Base-by-base conservation (phyloP, 2,888 invertebrate genomes). In the Lasioglossum lativentre region DNA sequence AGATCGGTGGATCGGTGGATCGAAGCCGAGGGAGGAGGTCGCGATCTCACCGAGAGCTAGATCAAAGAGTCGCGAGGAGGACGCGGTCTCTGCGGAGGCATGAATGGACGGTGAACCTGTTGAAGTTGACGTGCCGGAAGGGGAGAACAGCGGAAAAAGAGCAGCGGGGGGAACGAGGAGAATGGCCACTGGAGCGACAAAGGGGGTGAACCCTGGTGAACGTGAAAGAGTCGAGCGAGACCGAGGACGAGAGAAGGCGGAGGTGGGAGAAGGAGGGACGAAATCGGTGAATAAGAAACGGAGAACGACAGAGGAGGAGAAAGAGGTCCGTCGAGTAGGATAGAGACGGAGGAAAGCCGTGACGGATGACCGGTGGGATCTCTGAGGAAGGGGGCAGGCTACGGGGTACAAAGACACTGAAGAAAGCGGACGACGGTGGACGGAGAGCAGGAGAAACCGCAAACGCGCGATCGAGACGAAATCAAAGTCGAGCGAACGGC, bases 101-200 rank as follows among this genome's bases (percentile, higher is more conserved):
- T 93, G 91, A 93, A 93, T 93, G 93, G 91, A 93, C 90, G 91
- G 92, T 90, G 91, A 92, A 93, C 92, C 92, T 92, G 92, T 89
- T 86, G 87, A 81, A 85, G 90, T 87, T 80, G 83, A 84, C 85
- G 89, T 83, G 87, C 82, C 86, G 85, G 83, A 81, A 70, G 79
- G 56, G 80, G 87, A 70, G 82, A 78, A 79, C 79, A 47, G 68
- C 80, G 45, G 82, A 68, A 71, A 75, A 79, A 78, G 81, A 70
- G 75, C 73, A 79, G 63, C 81, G 77, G 45, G 73, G 71, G 74
- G 66, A 75, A 75, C 45, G 47, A 73, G 40, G 86, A 86, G 85
- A 84, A 76, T 52, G 76, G 76, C 19, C 63, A 52, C 68, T 72
- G 52, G 56, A 38, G 42, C 74, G 80, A 56, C 59, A 76, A 40